Evolutionary conservation across 2,888 invertebrate species (phyloP), one percentile per base, ranked within the genome.

Genomic region (Lochmaea crataegi): DNA sequence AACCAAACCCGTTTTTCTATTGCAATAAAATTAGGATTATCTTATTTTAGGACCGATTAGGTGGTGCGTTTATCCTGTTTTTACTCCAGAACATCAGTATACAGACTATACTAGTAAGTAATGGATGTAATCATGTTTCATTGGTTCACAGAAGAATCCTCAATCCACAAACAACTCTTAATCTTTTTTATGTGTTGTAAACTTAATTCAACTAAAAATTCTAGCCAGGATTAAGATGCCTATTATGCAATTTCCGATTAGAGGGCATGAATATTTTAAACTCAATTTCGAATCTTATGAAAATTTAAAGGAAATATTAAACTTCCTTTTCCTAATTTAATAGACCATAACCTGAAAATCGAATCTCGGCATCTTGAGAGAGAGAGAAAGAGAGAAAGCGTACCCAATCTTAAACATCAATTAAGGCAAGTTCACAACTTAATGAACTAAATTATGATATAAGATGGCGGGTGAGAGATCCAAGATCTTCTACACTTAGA

Each of bases 361-460:
- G 70, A 70, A 64, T 65, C 64, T 32, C 18, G 70, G 32, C 64
- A 16, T 53, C 65, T 68, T 56, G 57, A 71, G 66, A 68, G 57
- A 71, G 66, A 68, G 48, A 45, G 32, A 38, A 6, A 38, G 6
- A 32, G 26, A 32, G 26, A 3, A 32, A 38, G 16, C 80, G 79
- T 78, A 77, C 81, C 76, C 71, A 78, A 82, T 83, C 83, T 84
- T 84, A 83, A 84, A 83, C 84, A 83, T 84, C 84, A 84, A 83
- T 83, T 83, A 83, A 80, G 83, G 83, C 81, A 79, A 83, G 81
- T 83, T 83, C 82, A 79, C 77, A 81, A 81, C 79, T 78, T 83
- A 83, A 83, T 80, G 83, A 83, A 83, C 73, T 83, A 80, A 83
- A 84, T 84, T 84, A 82, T 73, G 82, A 79, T 75, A 74, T 82